Conservation (phyloP, 2,113 vertebrate genomes). For the Ranitomeya variabilis region DNA sequence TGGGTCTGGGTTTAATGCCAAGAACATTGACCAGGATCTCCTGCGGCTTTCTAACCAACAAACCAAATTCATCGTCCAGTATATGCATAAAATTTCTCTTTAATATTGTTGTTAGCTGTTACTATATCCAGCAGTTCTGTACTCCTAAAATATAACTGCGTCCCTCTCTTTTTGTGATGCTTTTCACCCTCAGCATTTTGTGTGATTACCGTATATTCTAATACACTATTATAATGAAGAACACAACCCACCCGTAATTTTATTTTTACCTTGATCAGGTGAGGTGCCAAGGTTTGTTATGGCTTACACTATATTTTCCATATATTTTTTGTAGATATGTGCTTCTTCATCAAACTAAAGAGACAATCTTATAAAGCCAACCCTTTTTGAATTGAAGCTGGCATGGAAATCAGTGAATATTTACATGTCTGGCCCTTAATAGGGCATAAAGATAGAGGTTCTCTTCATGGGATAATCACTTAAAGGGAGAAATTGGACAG, state of each 20-base stretch:
- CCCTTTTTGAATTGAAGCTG: too few species aligned
- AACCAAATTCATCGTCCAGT: background rate
- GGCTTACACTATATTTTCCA: background rate
- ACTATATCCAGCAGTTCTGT: background rate
- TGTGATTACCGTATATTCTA: background rate
- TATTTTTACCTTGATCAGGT: background rate
- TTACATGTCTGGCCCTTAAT: too few species aligned
- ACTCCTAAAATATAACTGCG: background rate
- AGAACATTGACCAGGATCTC: background rate
- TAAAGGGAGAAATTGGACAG: too few species aligned
- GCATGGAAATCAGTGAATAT: too few species aligned
- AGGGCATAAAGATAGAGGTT: too few species aligned
- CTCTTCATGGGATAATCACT: too few species aligned
- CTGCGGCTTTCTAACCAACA: slow-evolving; percentile 18
- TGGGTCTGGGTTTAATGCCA: slow-evolving; percentile 17
- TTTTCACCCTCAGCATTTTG: background rate
- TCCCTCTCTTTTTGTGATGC: background rate
- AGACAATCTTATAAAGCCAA: too few species aligned
- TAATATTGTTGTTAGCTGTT: background rate
- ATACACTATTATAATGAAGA: background rate
- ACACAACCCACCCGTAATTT: background rate
- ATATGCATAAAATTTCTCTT: background rate
- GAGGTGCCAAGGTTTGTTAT: background rate
- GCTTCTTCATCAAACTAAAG: background rate
- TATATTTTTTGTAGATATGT: background rate